Evolutionary conservation across 2,888 invertebrate species (phyloP).

Genomic region (Tetragonula carbonaria): DNA sequence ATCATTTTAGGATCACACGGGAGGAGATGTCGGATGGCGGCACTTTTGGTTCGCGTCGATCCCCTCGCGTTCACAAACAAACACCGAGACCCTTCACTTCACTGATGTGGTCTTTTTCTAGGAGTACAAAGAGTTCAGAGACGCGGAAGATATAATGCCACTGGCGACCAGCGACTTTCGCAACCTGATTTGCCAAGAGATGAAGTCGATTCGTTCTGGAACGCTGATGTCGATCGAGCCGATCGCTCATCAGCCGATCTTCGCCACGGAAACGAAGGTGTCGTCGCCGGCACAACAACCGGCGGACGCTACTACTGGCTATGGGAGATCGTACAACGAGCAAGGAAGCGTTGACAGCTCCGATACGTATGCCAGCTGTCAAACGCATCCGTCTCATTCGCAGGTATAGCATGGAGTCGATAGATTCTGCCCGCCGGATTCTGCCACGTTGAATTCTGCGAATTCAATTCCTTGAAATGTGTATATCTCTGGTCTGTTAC

Average conservation of each 20-base stretch:
- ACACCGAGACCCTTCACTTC: slow-evolving; percentile 54
- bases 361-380: slow-evolving; percentile 98
- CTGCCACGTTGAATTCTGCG: background rate
- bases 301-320: slow-evolving; percentile 70
- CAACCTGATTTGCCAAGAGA: slow-evolving; percentile 92
- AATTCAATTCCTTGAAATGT: slow-evolving; percentile 1
- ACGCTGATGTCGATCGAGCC: slow-evolving; percentile 28
- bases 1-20: slow-evolving; percentile 20
- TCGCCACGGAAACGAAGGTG: slow-evolving; percentile 50
- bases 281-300: slow-evolving; percentile 65
- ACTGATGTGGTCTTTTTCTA: slow-evolving; percentile 84
- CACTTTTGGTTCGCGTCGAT: slow-evolving; percentile 14
- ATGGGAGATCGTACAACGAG: slow-evolving; percentile 80
- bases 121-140: slow-evolving; percentile 96
- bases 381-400: slow-evolving; percentile 97
- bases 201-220: slow-evolving; percentile 86
- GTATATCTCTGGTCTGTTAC: background rate
- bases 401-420: slow-evolving; percentile 83
- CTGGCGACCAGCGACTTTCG: slow-evolving; percentile 93
- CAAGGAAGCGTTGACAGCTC: slow-evolving; percentile 89
- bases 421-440: background rate
- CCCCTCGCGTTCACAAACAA: slow-evolving; percentile 21
- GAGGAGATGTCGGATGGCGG: slow-evolving; percentile 22
- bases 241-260: slow-evolving; percentile 17
- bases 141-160: slow-evolving; percentile 95